Conservation (phyloP, 2,113 vertebrate species). For the Suncus etruscus region DNA sequence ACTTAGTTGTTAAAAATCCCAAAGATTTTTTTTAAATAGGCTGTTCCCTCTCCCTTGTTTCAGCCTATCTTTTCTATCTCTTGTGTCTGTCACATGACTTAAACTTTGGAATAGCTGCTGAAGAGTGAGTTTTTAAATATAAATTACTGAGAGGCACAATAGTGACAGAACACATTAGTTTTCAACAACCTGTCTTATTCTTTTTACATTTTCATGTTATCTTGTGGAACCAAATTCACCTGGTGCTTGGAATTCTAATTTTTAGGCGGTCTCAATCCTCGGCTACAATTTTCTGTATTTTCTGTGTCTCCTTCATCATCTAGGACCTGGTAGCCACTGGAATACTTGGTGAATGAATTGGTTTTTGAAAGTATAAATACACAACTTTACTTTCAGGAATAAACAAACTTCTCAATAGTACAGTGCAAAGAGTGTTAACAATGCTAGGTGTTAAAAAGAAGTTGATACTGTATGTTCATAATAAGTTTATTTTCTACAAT, state of each 20-base stretch:
- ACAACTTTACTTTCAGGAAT: neutral
- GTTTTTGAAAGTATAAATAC: neutral
- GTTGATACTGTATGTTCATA: neutral
- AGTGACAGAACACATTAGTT: neutral
- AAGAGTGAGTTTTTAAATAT: slow-evolving; percentile 32
- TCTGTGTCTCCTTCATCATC: slow-evolving; percentile 8
- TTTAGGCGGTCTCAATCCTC: neutral
- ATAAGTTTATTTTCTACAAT: neutral
- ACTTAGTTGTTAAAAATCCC: neutral
- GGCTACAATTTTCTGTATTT: neutral
- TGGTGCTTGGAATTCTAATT: slow-evolving; percentile 30
- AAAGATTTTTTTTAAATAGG: neutral
- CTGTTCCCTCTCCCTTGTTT: neutral
- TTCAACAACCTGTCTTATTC: slow-evolving; percentile 42
- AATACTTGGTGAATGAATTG: neutral
- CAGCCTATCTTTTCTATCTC: neutral
- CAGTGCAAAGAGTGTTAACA: neutral
- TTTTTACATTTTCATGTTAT: slow-evolving; percentile 40
- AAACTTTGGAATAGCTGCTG: neutral
- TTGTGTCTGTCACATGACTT: neutral
- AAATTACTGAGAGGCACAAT: slow-evolving; percentile 34
- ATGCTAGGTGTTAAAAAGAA: neutral
- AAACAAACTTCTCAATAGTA: neutral
- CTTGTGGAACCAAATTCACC: slow-evolving; percentile 20
- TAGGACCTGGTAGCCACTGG: neutral